A percentile compares a stretch with the other conserved stretches of the same genome.
phyloP scores from a whole-genome alignment of 2,113 vertebrate genomes.

The Paratilapia polleni region DNA sequence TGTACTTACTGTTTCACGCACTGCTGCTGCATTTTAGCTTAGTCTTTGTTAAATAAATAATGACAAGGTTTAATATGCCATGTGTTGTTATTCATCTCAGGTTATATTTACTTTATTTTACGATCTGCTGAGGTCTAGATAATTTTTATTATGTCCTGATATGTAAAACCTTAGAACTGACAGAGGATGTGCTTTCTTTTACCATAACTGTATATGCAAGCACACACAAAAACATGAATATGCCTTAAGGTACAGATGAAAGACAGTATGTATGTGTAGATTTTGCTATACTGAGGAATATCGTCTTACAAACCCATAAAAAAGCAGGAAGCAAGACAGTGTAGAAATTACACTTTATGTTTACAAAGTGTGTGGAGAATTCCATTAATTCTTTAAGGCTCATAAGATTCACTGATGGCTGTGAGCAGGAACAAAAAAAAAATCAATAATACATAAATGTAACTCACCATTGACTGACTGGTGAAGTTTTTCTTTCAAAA shows the following conservation, averaged over 20 bases:
- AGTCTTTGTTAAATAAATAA: neutral
- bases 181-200: neutral
- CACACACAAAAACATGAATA: neutral
- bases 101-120: neutral
- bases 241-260: neutral
- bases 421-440: constrained; percentile 25
- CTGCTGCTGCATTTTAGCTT: fast-evolving
- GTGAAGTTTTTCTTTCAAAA: constrained; percentile 60
- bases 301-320: neutral
- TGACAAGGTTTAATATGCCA: neutral
- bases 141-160: fast-evolving
- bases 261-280: neutral
- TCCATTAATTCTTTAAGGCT: constrained; percentile 47
- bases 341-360: constrained; percentile 9
- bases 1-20: neutral
- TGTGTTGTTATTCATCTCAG: neutral
- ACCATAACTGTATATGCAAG: too few species aligned
- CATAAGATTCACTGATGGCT: constrained; percentile 32
- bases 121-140: too few species aligned
- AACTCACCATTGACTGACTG: constrained; percentile 52
- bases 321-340: neutral
- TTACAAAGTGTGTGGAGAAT: constrained; percentile 26
- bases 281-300: too few species aligned
- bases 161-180: neutral
- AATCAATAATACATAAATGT: constrained; percentile 66